phyloP scores from a whole-genome alignment of 2,888 invertebrate genomes.

The Eupithecia pulchellata region DNA sequence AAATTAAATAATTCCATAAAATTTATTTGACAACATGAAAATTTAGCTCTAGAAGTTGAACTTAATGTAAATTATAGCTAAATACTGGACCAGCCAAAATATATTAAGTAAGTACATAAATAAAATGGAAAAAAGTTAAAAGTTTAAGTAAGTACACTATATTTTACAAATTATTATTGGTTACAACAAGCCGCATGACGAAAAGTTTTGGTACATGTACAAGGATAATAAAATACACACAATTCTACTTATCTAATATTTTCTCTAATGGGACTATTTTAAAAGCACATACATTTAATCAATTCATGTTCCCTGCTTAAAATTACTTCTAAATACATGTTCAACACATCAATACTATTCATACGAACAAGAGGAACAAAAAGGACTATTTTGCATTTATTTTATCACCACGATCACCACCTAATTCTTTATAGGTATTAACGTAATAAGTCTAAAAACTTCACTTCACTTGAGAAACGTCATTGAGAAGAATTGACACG shows the following conservation, averaged over 20 bases:
- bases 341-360: conserved; percentile 32
- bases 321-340: conserved; percentile 37
- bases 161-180: conserved; percentile 42
- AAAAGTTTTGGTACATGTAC: conserved; percentile 41
- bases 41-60: conserved; percentile 5
- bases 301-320: conserved; percentile 53
- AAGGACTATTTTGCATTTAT: conserved; percentile 16
- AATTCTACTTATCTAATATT: conserved; percentile 56
- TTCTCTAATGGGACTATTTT: conserved; percentile 49
- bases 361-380: conserved; percentile 29
- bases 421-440: conserved; percentile 4
- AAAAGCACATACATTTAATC: conserved; percentile 55
- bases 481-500: conserved; percentile 43
- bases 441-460: too few relatives aligned
- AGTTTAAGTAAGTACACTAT: conserved; percentile 14
- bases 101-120: conserved; percentile 41
- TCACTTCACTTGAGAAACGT: conserved; percentile 22
- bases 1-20: not conserved
- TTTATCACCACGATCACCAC: conserved; percentile 10
- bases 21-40: not conserved
- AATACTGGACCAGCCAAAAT: conserved; percentile 64
- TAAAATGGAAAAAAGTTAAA: conserved; percentile 17
- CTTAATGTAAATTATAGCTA: conserved; percentile 4
- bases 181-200: conserved; percentile 50
- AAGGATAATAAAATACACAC: conserved; percentile 46